A percentile compares a stretch with the other conserved stretches of the same genome.
phyloP scores from a whole-genome alignment of 1,140 invertebrate genomes.

The Leptoteleia sp. region DNA sequence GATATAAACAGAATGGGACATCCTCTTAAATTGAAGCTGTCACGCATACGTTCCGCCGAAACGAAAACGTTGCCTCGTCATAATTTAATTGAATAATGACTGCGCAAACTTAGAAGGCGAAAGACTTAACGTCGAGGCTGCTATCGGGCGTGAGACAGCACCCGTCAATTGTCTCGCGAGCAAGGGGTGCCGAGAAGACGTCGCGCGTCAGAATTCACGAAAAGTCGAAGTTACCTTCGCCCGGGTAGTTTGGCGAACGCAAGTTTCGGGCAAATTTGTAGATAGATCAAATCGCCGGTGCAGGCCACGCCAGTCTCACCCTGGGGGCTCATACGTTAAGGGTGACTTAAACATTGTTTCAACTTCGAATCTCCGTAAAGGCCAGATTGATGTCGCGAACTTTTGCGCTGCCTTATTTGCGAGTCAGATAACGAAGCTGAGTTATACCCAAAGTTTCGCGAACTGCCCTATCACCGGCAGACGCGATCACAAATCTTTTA shows the following conservation, averaged over 20 bases:
- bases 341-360: slow-evolving; percentile 81
- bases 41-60: too few relatives aligned
- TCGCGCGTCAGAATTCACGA: slow-evolving; percentile 25
- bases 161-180: slow-evolving; percentile 40
- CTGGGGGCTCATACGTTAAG: slow-evolving; percentile 80
- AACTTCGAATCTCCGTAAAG: slow-evolving; percentile 81
- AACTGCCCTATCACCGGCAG: slow-evolving; percentile 56
- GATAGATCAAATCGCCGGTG: slow-evolving; percentile 76
- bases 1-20: too few relatives aligned
- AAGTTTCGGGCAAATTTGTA: slow-evolving; percentile 70
- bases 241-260: slow-evolving; percentile 61
- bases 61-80: neutral
- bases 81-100: slow-evolving; percentile 40
- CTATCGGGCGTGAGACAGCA: slow-evolving; percentile 12
- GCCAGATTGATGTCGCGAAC: slow-evolving; percentile 82
- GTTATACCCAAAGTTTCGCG: slow-evolving; percentile 79
- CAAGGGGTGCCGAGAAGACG: too few relatives aligned
- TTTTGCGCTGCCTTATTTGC: slow-evolving; percentile 82
- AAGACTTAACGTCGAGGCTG: slow-evolving; percentile 8
- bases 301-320: slow-evolving; percentile 66
- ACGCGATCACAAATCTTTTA: slow-evolving; percentile 69
- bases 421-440: slow-evolving; percentile 82
- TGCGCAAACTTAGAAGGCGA: neutral
- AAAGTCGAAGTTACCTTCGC: slow-evolving; percentile 58
- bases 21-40: too few relatives aligned